Conservation (phyloP, 2,113 vertebrate genomes). For the Nansenia antarctica region DNA sequence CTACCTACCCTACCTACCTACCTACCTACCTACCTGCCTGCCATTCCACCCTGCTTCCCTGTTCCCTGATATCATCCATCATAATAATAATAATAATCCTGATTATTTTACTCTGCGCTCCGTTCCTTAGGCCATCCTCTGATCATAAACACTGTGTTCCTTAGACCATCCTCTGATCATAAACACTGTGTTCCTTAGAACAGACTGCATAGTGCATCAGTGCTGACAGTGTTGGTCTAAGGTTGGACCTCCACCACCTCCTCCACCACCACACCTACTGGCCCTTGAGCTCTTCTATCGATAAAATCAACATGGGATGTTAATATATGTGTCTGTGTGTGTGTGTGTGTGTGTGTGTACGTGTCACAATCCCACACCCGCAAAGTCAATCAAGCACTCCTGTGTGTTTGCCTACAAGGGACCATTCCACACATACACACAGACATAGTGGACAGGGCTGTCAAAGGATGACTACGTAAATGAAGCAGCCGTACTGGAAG, state of each 20-base stretch:
- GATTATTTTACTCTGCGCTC: background rate
- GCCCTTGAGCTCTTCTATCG: constrained; percentile 24
- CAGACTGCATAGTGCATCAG: too few relatives aligned
- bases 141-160: background rate
- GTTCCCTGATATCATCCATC: too few relatives aligned
- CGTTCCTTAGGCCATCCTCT: background rate
- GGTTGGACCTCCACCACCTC: background rate
- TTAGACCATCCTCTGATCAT: background rate
- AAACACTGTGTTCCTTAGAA: background rate
- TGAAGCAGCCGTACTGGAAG: background rate
- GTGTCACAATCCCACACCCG: constrained; percentile 37
- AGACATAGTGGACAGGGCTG: background rate
- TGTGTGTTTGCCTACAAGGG: constrained; percentile 30
- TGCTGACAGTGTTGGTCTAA: constrained; percentile 30
- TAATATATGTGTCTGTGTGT: constrained; percentile 9
- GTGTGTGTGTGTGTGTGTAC: background rate
- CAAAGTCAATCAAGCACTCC: constrained; percentile 68
- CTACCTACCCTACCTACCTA: too few relatives aligned
- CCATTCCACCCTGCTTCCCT: too few relatives aligned
- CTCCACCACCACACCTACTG: constrained; percentile 17
- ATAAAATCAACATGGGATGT: background rate
- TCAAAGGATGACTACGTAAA: background rate
- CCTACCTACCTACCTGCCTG: too few relatives aligned
- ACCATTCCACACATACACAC: background rate
- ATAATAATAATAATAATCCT: background rate